phyloP scores from a whole-genome alignment of 2,888 invertebrate species.

The Tenthredo distinguenda region DNA sequence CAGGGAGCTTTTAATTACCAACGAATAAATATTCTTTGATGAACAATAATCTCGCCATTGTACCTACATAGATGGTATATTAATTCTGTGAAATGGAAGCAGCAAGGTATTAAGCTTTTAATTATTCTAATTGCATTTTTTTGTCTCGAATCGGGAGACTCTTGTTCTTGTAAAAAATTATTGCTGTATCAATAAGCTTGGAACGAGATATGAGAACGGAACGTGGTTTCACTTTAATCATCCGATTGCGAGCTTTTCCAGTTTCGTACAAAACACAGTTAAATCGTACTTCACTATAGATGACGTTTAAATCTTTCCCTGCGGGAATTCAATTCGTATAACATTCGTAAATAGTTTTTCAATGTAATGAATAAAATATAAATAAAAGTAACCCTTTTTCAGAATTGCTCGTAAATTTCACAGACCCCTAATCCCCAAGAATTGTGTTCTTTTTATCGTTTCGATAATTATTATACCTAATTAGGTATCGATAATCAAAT shows the following conservation, averaged over 20 bases:
- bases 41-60: neutral
- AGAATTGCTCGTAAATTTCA: neutral
- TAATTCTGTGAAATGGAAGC: neutral
- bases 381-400: neutral
- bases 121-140: conserved; percentile 18
- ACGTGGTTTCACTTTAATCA: neutral
- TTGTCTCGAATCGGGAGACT: neutral
- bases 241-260: neutral
- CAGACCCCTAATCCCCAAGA: neutral
- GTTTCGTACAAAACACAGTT: neutral
- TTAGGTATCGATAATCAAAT: neutral
- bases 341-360: neutral
- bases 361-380: neutral
- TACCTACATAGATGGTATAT: neutral
- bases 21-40: conserved; percentile 7
- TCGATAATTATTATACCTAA: neutral
- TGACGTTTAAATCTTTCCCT: neutral
- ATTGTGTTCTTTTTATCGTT: neutral
- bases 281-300: neutral
- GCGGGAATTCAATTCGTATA: neutral
- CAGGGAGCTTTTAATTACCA: neutral
- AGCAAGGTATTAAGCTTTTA: neutral
- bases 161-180: neutral
- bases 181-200: neutral
- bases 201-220: neutral